Evolutionary conservation across 2,113 vertebrate genomes (phyloP), one percentile per base, ranked within the genome.

Genomic region (Apodemus sylvaticus): DNA sequence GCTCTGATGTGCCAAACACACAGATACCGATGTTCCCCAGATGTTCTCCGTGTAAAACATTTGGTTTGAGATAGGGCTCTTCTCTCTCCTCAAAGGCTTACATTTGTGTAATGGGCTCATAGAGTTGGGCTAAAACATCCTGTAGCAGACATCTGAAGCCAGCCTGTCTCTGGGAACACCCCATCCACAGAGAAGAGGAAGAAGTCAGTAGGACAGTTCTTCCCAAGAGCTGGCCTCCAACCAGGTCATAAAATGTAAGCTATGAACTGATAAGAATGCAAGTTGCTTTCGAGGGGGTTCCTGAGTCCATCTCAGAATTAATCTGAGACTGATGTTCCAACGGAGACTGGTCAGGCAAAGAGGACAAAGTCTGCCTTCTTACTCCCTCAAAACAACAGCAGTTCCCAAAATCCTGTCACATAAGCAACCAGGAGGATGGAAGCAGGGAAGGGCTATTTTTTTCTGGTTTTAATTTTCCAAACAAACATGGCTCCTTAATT

Each of bases 31-130:
- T 97, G 96, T 94, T 98, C 98, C 98, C 98, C 99, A 99, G 98
- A 98, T 99, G 98, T 98, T 98, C 98, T 98, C 98, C 98, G 95
- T 98, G 98, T 98, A 98, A 98, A 98, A 98, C 98, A 98, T 98
- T 98, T 98, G 98, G 98, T 98, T 97, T 98, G 97, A 98, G 98
- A 98, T 97, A 98, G 0, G 92, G 97, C 4, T 29, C 97, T 98
- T 96, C 98, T 98, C 98, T 98, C 98, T 98, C 83, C 98, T 86
- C 97, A 98, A 98, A 97, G 97, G 95, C 98, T 98, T 98, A 98
- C 98, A 98, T 98, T 98, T 98, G 98, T 98, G 98, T 98, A 98
- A 98, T 98, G 97, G 98, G 98, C 98, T 98, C 24, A 91, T 97
- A 98, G 97, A 98, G 98, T 97, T 98, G 98, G 98, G 97, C 98